These are phyloP conservation scores for Agriopis marginaria DNA, from an alignment of 2,888 invertebrate genomes.

Conservation along the genomic window DNA sequence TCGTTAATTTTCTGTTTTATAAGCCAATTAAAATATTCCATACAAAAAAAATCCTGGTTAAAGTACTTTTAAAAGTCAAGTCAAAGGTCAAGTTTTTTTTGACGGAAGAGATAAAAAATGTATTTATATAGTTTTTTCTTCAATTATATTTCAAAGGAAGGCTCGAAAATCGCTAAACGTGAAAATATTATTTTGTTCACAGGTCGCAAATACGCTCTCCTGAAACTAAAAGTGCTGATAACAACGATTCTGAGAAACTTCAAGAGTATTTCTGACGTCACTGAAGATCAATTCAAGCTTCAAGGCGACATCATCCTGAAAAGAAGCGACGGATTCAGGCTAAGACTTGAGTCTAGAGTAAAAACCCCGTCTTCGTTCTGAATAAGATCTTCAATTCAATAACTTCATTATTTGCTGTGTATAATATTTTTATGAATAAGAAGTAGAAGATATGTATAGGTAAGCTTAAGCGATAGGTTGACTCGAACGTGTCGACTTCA, in stretches of 20 bases:
- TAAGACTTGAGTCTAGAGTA: constrained; percentile 89
- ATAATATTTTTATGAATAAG: neutral
- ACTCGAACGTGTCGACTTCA: too few relatives aligned
- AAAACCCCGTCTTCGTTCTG: constrained; percentile 34
- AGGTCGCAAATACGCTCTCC: constrained; percentile 93
- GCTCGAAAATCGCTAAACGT: neutral
- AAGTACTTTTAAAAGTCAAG: too few relatives aligned
- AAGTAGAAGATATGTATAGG: too few relatives aligned
- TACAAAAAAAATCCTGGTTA: too few relatives aligned
- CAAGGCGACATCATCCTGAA: constrained; percentile 92
- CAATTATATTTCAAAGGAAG: too few relatives aligned
- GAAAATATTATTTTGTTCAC: constrained; percentile 28
- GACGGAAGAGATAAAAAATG: too few relatives aligned
- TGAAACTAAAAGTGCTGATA: constrained; percentile 91
- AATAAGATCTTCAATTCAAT: neutral
- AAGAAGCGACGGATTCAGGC: constrained; percentile 90
- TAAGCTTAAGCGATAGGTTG: too few relatives aligned
- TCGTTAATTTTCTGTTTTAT: too few relatives aligned
- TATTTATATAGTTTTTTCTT: too few relatives aligned
- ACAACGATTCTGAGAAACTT: constrained; percentile 91
- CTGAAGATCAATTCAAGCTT: constrained; percentile 89
- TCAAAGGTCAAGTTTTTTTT: too few relatives aligned
- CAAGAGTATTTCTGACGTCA: constrained; percentile 87
- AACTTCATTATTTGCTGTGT: neutral
- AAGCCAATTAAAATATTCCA: too few relatives aligned